Evolutionary conservation across 64 coral and sea anemone species (phyloP).

Genomic region (Dendronephthya gigantea): DNA sequence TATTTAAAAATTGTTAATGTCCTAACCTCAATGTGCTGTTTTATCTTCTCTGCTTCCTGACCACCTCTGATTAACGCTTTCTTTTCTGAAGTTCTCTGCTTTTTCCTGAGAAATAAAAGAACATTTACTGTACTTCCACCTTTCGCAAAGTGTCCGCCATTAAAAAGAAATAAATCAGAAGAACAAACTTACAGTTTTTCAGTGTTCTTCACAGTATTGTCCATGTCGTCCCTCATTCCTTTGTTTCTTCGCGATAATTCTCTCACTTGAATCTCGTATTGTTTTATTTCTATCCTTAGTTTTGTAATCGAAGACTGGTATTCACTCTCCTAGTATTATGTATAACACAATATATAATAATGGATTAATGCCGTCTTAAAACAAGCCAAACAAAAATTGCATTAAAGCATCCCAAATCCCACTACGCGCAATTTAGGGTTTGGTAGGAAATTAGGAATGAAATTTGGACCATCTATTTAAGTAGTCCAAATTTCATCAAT

Average conservation of each 20-base stretch:
- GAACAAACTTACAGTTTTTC: slow-evolving; percentile 22
- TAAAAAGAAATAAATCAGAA: too few relatives aligned
- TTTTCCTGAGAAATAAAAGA: not conserved
- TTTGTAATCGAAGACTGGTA: not conserved
- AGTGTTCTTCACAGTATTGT: slow-evolving; percentile 25
- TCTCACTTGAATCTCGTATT: not conserved
- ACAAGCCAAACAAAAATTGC: too few relatives aligned
- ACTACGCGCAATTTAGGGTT: too few relatives aligned
- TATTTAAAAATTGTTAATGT: too few relatives aligned
- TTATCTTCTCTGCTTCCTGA: slow-evolving; percentile 61
- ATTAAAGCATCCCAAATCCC: too few relatives aligned
- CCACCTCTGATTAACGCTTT: slow-evolving; percentile 40
- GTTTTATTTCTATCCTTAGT: not conserved
- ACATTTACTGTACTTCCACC: not conserved
- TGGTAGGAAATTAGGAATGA: too few relatives aligned
- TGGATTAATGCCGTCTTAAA: too few relatives aligned
- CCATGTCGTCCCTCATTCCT: slow-evolving; percentile 31
- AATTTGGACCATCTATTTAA: too few relatives aligned
- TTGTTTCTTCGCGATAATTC: slow-evolving; percentile 55
- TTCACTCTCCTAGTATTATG: not conserved
- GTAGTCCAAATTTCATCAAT: too few relatives aligned
- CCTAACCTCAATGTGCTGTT: slow-evolving; percentile 60
- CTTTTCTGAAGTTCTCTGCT: slow-evolving; percentile 46
- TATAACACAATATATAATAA: too few relatives aligned
- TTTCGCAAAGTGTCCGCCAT: too few relatives aligned